phyloP scores from a whole-genome alignment of 2,888 invertebrate species.

The Andrena camellia region DNA sequence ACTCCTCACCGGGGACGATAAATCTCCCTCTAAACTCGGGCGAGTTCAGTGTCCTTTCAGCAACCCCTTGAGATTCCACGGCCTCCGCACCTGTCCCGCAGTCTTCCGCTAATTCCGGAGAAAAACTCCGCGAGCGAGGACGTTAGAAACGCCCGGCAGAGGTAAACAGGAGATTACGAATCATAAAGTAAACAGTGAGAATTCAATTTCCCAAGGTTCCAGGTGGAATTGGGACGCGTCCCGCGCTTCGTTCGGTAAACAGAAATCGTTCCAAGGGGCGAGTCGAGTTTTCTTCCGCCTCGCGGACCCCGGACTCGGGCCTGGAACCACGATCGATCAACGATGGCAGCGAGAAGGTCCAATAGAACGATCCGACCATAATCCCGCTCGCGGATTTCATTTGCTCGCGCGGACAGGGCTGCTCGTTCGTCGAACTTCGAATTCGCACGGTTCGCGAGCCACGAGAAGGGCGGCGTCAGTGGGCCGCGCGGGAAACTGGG shows the following conservation, averaged over 20 bases:
- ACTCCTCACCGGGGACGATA: conserved; percentile 10
- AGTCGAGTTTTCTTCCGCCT: conserved; percentile 31
- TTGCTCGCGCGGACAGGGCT: background rate
- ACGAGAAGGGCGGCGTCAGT: conserved; percentile 51
- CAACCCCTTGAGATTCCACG: conserved; percentile 2
- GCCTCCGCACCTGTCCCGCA: background rate
- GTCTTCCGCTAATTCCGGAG: conserved; percentile 33
- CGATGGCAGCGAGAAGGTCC: background rate
- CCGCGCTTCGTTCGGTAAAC: conserved; percentile 39
- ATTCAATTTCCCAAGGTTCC: conserved; percentile 54
- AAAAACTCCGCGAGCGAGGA: conserved; percentile 18
- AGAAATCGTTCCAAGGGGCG: conserved; percentile 38
- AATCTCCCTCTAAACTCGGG: background rate
- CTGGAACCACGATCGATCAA: conserved; percentile 26
- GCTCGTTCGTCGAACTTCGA: conserved; percentile 16
- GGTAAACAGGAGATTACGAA: conserved; percentile 58
- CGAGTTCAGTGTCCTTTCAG: background rate
- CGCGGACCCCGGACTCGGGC: conserved; percentile 3
- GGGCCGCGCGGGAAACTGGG: conserved; percentile 53
- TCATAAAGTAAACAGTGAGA: conserved; percentile 51
- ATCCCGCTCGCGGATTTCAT: conserved; percentile 36
- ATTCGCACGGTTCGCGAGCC: conserved; percentile 55
- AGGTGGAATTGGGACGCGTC: conserved; percentile 44
- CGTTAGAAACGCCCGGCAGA: conserved; percentile 30
- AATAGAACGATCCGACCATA: conserved; percentile 1